Evolutionary conservation across 2,888 invertebrate genomes (phyloP).

Genomic region (Zonitis immaculata): DNA sequence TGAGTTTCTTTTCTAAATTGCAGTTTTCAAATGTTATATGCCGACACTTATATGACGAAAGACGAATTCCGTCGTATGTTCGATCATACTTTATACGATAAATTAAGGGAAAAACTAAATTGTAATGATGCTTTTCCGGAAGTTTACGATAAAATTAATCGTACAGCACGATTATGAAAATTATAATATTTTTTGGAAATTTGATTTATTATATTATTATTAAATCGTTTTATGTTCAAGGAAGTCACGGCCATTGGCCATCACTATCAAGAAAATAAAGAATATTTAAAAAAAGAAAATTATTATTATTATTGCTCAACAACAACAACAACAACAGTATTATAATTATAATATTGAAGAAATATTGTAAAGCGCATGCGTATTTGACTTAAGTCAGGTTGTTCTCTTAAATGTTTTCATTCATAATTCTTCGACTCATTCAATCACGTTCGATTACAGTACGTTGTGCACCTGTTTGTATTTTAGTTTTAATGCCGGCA

Average conservation of each 20-base stretch:
- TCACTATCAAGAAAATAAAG: conserved; percentile 7
- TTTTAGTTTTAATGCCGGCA: conserved; percentile 9
- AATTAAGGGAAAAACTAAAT: conserved; percentile 54
- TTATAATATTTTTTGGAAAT: neutral
- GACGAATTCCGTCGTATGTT: conserved; percentile 78
- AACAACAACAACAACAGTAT: neutral
- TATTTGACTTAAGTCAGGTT: conserved; percentile 13
- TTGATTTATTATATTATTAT: conserved; percentile 2
- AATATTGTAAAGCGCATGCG: conserved; percentile 21
- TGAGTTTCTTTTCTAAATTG: no score
- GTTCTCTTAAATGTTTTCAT: conserved; percentile 27
- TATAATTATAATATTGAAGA: no score
- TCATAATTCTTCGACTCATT: conserved; percentile 36
- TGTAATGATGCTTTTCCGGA: conserved; percentile 73
- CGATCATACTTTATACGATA: conserved; percentile 70
- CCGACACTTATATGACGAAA: conserved; percentile 69
- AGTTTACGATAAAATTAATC: conserved; percentile 71
- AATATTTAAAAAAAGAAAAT: conserved; percentile 4
- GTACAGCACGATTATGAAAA: conserved; percentile 48
- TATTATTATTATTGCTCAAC: neutral
- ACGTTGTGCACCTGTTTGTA: conserved; percentile 24
- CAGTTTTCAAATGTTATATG: conserved; percentile 80
- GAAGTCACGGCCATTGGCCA: conserved; percentile 12
- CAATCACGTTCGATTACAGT: conserved; percentile 27
- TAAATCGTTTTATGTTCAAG: neutral